These are phyloP conservation scores for Conchocele bisecta DNA, from an alignment of 2,888 invertebrate genomes.

Conservation along the genomic window DNA sequence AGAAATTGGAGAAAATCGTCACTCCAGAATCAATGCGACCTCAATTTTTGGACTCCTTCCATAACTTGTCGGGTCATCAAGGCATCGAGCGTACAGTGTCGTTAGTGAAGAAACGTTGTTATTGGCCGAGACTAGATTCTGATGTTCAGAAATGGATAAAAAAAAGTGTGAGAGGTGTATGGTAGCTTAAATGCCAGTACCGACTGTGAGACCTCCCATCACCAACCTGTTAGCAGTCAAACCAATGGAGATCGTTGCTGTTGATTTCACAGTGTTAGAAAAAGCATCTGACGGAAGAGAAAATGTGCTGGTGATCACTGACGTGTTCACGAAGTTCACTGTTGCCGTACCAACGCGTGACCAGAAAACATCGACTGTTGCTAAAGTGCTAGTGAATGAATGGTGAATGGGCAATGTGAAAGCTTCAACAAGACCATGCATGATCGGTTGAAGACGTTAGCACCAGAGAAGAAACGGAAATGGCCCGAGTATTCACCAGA, in stretches of 20 bases:
- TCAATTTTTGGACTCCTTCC: constrained; percentile 33
- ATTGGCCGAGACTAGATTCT: constrained; percentile 40
- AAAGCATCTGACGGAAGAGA: constrained; percentile 42
- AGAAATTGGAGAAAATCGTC: background rate
- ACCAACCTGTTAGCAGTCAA: constrained; percentile 34
- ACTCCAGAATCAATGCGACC: constrained; percentile 1
- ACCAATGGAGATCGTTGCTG: constrained; percentile 49
- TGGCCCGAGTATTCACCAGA: background rate
- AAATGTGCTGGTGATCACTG: constrained; percentile 54
- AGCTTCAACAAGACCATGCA: too few relatives aligned
- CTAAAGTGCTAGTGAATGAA: constrained; percentile 18
- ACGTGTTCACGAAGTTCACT: constrained; percentile 37
- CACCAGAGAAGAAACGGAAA: too few relatives aligned
- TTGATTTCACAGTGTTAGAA: constrained; percentile 56
- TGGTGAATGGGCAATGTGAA: too few relatives aligned
- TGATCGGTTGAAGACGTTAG: too few relatives aligned
- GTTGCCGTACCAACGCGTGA: constrained; percentile 38
- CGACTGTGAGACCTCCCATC: constrained; percentile 19
- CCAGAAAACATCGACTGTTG: constrained; percentile 33
- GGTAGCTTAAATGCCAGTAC: constrained; percentile 30
- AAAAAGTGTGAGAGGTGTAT: constrained; percentile 47
- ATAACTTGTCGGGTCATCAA: constrained; percentile 53
- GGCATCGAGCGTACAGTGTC: constrained; percentile 45
- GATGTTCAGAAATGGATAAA: constrained; percentile 35
- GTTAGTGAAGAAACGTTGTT: constrained; percentile 41